A percentile compares a stretch with the other conserved stretches of the same genome.
Conservation (phyloP, 2,113 vertebrate species). For the Ophthalmotilapia sp. region DNA sequence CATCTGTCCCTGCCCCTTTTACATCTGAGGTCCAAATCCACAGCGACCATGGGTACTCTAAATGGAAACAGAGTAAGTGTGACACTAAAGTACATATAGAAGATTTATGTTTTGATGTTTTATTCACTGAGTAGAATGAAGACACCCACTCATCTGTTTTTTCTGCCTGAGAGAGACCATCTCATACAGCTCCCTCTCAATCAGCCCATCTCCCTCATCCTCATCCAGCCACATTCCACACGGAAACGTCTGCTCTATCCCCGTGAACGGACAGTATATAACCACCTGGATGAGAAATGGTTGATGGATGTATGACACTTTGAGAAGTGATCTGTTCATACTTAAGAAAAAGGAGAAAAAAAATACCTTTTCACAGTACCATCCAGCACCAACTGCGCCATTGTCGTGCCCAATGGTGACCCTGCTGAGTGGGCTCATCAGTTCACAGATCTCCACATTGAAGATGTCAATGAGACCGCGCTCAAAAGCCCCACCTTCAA, state of each 20-base stretch:
- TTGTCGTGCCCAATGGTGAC: conserved; percentile 93
- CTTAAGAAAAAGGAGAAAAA: neutral
- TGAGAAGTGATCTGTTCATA: neutral
- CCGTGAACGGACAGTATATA: conserved; percentile 92
- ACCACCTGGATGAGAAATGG: conserved; percentile 75
- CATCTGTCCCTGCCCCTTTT: conserved; percentile 91
- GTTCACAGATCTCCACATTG: conserved; percentile 84
- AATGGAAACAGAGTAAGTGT: neutral
- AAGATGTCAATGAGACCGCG: conserved; percentile 89
- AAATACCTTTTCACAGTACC: conserved; percentile 94
- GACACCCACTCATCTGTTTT: conserved; percentile 83
- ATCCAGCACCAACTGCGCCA: conserved; percentile 84
- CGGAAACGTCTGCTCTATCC: conserved; percentile 90
- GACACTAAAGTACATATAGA: neutral
- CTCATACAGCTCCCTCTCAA: conserved; percentile 92
- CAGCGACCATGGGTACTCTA: conserved; percentile 90
- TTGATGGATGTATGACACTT: neutral
- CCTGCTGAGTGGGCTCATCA: conserved; percentile 91
- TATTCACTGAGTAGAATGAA: neutral
- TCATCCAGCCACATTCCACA: conserved; percentile 94
- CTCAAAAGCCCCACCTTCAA: conserved; percentile 93
- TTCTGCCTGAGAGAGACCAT: conserved; percentile 92
- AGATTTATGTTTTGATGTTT: neutral
- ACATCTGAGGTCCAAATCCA: conserved; percentile 95
- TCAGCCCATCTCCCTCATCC: conserved; percentile 88